Conservation (phyloP, 2,888 invertebrate genomes). For the Limnephilus lunatus region DNA sequence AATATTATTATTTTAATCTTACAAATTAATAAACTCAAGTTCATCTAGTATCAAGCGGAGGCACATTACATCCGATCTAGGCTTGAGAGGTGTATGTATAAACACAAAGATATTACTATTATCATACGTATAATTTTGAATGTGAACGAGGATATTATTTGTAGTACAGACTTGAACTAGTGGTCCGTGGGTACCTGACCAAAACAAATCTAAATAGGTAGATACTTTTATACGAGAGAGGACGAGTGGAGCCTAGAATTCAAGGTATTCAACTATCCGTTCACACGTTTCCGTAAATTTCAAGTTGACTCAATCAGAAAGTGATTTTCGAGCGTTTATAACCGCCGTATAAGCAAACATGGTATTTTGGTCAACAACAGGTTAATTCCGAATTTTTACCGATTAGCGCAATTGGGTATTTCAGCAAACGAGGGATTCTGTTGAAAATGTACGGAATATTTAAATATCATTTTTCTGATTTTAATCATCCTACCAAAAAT, state of each 20-base stretch:
- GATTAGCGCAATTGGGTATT: too few species aligned
- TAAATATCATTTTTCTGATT: too few species aligned
- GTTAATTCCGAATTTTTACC: too few species aligned
- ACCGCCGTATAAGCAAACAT: neutral
- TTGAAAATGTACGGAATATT: too few species aligned
- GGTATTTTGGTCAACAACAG: too few species aligned
- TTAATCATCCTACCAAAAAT: too few species aligned
- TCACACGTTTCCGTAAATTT: constrained; percentile 25
- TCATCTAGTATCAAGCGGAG: neutral
- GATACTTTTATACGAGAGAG: neutral
- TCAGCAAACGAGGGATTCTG: too few species aligned
- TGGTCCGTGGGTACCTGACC: neutral
- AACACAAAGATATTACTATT: neutral
- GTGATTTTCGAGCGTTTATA: neutral
- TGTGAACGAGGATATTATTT: neutral
- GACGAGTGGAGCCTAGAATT: neutral
- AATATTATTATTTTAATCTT: neutral
- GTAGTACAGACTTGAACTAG: neutral
- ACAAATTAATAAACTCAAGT: neutral
- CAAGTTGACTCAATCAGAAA: constrained; percentile 27
- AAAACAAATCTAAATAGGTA: neutral
- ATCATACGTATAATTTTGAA: neutral
- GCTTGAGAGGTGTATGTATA: neutral
- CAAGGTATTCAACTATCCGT: constrained; percentile 26
- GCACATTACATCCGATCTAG: neutral